Percentiles rank a stretch among this genome's conserved stretches.
Evolutionary conservation across 2,113 vertebrate species (phyloP).

Genomic region (Enhydra lutris): DNA sequence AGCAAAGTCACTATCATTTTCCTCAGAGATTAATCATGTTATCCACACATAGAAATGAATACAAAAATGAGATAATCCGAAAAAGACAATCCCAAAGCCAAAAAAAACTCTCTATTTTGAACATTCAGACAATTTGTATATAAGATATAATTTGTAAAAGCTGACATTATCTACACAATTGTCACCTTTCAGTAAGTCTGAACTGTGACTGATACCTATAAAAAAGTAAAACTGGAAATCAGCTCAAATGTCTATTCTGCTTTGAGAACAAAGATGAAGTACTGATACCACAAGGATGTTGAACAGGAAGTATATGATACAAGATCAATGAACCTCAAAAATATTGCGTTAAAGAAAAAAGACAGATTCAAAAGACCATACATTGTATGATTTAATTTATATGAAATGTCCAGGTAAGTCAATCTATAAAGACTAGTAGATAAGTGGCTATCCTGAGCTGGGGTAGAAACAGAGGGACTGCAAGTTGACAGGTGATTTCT

Average conservation of each 20-base stretch:
- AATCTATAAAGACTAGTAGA: neutral
- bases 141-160: neutral
- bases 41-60: neutral
- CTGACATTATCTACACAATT: neutral
- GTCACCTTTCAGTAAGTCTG: neutral
- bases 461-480: neutral
- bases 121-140: neutral
- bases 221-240: neutral
- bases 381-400: neutral
- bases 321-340: neutral
- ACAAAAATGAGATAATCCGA: neutral
- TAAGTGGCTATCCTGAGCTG: neutral
- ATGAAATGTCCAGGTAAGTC: neutral
- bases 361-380: neutral
- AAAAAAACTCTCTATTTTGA: neutral
- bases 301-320: neutral
- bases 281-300: neutral
- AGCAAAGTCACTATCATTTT: neutral
- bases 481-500: neutral
- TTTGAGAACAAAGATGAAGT: conserved; percentile 39
- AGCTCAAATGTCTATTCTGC: neutral
- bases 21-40: neutral
- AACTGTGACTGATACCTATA: neutral
- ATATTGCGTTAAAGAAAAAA: neutral
- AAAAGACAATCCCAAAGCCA: neutral